Percentiles rank a stretch among this genome's conserved stretches.
phyloP scores from a whole-genome alignment of 2,797 vertebrate genomes.

The Huso huso region DNA sequence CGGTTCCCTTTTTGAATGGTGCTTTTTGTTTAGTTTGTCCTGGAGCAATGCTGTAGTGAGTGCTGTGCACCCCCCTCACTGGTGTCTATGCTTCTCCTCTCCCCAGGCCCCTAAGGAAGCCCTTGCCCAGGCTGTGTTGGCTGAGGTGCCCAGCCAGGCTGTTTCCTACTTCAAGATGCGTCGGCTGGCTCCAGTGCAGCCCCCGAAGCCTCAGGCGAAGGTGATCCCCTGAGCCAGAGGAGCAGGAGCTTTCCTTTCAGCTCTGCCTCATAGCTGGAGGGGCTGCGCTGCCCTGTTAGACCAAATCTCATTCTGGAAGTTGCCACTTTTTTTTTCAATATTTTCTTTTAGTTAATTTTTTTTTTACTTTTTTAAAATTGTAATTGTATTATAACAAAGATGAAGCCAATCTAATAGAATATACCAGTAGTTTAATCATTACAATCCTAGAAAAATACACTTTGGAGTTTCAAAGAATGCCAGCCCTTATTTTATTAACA shows the following conservation, averaged over 20 bases:
- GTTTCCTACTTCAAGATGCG: slow-evolving; percentile 79
- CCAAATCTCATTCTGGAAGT: neutral
- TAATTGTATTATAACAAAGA: too few species aligned
- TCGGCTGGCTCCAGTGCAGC: slow-evolving; percentile 60
- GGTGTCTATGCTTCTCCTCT: neutral
- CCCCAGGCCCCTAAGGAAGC: slow-evolving; percentile 68
- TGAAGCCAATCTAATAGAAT: too few species aligned
- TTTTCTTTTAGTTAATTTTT: neutral
- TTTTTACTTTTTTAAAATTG: too few species aligned
- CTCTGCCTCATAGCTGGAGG: neutral
- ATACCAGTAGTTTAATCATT: too few species aligned
- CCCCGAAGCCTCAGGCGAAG: slow-evolving; percentile 19
- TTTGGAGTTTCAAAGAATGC: too few species aligned
- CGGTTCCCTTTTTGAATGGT: too few species aligned
- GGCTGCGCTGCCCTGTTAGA: neutral
- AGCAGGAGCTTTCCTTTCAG: neutral
- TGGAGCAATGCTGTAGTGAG: too few species aligned
- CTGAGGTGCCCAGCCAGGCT: slow-evolving; percentile 81
- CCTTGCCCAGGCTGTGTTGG: slow-evolving; percentile 75
- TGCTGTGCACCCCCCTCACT: too few species aligned
- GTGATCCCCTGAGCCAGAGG: slow-evolving; percentile 4
- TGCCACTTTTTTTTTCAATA: neutral
- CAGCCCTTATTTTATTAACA: too few species aligned
- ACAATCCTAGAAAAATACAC: too few species aligned
- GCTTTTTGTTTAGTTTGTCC: too few species aligned